Evolutionary conservation across 2,113 vertebrate species (phyloP), one percentile per base, ranked within the genome.

Genomic region (Mastomys coucha): DNA sequence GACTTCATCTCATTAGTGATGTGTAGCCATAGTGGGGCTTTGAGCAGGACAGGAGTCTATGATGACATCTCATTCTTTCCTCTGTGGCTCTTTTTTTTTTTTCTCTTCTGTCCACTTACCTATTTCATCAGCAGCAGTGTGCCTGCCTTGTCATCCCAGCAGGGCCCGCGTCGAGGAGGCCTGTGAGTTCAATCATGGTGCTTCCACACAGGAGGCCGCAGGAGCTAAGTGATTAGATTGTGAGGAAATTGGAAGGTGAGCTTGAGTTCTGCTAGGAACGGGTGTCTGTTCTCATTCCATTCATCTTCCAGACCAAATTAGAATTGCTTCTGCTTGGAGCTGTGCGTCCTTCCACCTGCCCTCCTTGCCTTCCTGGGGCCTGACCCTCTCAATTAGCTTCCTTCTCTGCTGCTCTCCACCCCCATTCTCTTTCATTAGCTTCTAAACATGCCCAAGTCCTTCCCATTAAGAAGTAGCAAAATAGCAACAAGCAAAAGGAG

Each of bases 391-490:
- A 72, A 2, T 65, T n/a, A 73, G 20, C 78, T 49, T 75, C 63
- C 31, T 70, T 63, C 33, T 85, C 53, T 31, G 33, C 85, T 51
- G 65, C 88, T 90, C n/a, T 89, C 77, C 56, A n/a, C 28, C 69
- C 20, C 26, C 22, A 69, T 51, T 87, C 16, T 82, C 75, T 89
- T 76, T 69, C 78, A 89, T 67, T 82, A 88, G 69, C 87, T 92
- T 89, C 91, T 49, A 81, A 96, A 88, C 28, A 31, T 24, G 17
- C 39, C 60, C 69, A 53, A 88, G 80, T 42, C 11, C 76, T 92
- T 89, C 69, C 63, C 56, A 72, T 77, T 76, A 85, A 96, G 73
- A 84, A 33, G 42, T 31, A 91, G n/a, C 36, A 82, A 85, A 88
- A 39, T 31, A 77, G 70, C 42, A 92, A 80, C 22, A 76, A 87